Conservation (phyloP, 2,888 invertebrate genomes). For the Nymphalis polychloros region DNA sequence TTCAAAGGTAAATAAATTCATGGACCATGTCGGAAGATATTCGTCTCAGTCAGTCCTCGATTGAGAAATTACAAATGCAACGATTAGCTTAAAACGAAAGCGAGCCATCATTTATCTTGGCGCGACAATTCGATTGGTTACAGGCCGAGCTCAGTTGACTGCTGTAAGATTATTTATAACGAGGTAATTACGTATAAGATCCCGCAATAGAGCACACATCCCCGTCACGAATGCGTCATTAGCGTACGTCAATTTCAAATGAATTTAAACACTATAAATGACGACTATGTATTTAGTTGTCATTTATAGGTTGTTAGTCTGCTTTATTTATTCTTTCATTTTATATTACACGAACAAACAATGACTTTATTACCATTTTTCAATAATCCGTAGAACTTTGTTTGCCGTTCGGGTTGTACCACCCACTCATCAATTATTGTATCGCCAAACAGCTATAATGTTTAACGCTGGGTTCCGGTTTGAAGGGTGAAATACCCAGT, state of each 20-base stretch:
- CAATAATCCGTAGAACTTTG: no score
- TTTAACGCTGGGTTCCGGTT: no score
- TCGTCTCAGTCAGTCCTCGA: conserved; percentile 57
- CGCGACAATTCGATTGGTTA: conserved; percentile 61
- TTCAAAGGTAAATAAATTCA: conserved; percentile 53
- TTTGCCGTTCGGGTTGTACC: no score
- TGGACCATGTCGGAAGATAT: conserved; percentile 58
- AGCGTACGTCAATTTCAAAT: conserved; percentile 48
- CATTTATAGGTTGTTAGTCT: not conserved
- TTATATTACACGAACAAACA: no score
- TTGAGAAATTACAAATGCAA: conserved; percentile 69
- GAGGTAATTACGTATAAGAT: conserved; percentile 44
- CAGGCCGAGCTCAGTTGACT: conserved; percentile 45
- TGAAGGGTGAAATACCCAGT: no score
- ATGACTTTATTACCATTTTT: no score
- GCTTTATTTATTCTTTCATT: not conserved
- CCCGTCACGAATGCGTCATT: conserved; percentile 49
- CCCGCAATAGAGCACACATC: conserved; percentile 48
- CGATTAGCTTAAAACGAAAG: conserved; percentile 68
- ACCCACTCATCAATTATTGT: no score
- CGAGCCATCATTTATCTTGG: conserved; percentile 63
- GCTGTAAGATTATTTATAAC: conserved; percentile 53
- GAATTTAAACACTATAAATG: conserved; percentile 44
- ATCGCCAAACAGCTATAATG: no score
- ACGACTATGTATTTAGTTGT: not conserved